Evolutionary conservation across 2,797 vertebrate genomes (phyloP).

Genomic region (Petrocephalus sullivani): DNA sequence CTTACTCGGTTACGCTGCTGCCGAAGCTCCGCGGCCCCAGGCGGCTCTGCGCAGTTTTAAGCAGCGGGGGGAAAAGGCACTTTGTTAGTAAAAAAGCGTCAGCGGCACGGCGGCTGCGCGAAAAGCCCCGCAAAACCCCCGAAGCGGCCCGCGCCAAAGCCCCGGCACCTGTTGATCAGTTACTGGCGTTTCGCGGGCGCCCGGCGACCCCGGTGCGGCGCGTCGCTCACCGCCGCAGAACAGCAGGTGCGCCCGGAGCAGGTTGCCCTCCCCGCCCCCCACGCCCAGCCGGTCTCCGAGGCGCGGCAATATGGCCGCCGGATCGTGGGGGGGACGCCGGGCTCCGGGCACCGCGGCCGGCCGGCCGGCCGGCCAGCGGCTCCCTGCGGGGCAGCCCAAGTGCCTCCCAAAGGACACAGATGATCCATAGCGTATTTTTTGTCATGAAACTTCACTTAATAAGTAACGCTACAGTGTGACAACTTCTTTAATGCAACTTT

Average conservation of each 20-base stretch:
- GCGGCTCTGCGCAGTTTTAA: background rate
- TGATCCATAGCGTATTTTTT: background rate
- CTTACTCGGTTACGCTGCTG: background rate
- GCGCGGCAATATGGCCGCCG: constrained; percentile 56
- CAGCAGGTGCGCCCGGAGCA: background rate
- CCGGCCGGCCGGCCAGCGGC: background rate
- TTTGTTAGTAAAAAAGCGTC: constrained; percentile 1
- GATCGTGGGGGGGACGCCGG: background rate
- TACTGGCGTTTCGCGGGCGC: no score
- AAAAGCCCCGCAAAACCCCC: background rate
- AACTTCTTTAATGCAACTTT: background rate
- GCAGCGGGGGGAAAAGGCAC: background rate
- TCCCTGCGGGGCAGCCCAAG: background rate
- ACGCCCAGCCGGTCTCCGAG: background rate
- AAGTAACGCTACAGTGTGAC: background rate
- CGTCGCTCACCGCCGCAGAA: background rate
- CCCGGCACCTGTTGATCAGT: background rate
- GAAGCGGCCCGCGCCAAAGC: background rate
- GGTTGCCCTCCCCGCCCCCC: background rate
- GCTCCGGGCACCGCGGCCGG: background rate
- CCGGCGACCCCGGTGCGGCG: background rate
- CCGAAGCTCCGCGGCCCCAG: background rate
- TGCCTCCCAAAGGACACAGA: background rate
- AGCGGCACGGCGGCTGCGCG: background rate
- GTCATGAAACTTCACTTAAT: background rate